These are phyloP conservation scores for Sarotherodon lohbergeri DNA, from an alignment of 2,113 vertebrate species.

Conservation along the genomic window DNA sequence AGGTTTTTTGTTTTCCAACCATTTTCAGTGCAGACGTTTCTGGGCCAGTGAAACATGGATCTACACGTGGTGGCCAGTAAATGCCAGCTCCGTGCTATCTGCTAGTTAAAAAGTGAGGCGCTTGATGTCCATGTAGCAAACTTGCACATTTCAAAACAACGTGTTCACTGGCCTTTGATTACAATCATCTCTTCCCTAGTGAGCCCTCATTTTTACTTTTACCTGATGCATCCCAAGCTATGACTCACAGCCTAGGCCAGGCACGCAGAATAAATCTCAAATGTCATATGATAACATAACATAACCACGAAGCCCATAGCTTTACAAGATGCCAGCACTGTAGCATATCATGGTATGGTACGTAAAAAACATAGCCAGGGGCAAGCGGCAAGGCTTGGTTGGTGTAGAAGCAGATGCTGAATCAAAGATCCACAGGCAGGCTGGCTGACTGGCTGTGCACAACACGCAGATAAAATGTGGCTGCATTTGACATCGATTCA, in stretches of 20 bases:
- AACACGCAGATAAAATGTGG: conserved; percentile 56
- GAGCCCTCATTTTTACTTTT: not conserved
- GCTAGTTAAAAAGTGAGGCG: not conserved
- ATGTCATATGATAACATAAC: conserved; percentile 35
- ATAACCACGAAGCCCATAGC: conserved; percentile 19
- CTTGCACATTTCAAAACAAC: not conserved
- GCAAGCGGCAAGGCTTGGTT: not conserved
- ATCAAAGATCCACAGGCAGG: not conserved
- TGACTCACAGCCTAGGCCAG: conserved; percentile 49
- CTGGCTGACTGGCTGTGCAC: not conserved
- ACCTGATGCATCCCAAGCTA: conserved; percentile 25
- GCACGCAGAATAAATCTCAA: conserved; percentile 34
- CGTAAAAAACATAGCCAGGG: not conserved
- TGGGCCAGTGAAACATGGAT: not conserved
- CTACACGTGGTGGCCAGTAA: conserved; percentile 35
- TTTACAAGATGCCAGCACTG: not conserved
- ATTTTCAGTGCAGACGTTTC: not conserved
- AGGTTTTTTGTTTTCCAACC: not conserved
- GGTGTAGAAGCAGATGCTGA: conserved; percentile 4
- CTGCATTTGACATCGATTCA: conserved; percentile 58
- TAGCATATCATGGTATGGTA: not conserved
- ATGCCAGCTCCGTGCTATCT: not conserved
- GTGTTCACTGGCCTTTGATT: not conserved
- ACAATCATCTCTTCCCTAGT: not conserved
- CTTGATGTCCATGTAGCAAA: not conserved